Evolutionary conservation across 2,888 invertebrate species (phyloP), one percentile per base, ranked within the genome.

Genomic region (Adelphocoris suturalis): DNA sequence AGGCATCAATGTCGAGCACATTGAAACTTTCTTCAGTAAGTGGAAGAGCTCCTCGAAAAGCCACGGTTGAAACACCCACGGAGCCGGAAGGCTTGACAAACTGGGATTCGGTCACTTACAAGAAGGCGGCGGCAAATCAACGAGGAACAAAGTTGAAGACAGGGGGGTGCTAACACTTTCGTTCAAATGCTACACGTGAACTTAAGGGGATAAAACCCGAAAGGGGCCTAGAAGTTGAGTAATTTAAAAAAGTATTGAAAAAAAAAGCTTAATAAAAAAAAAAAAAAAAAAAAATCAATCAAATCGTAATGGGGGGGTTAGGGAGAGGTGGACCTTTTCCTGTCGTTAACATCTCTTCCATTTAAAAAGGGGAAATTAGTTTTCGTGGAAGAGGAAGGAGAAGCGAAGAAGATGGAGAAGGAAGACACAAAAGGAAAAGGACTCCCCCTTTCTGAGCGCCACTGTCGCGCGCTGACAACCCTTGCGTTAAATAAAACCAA

Each of bases 1-100:
- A 95, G 97, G 98, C 27, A 96, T 98, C 85, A 95, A 96, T 92
- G 94, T 97, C 89, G 97, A 98, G 93, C 96, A 96, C 92, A 96
- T 98, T 92, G 96, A 96, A 92, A 95, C 96, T 92, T 98, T 98
- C 94, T 96, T 97, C 94, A 94, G 95, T 81, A 97, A 97, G 94
- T 98, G 97, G 96, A 97, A 97, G 93, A 96, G 96, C 92, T 95
- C 95, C 46, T 94, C 95, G 90, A 95, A 95, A 92, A 95, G 95
- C 92, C 95, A 95, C 92, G 95, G 95, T 93, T 96, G 81, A 81
- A 81, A 46, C 48, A 48, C 7, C 81, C 47, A 3, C 19, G 7
- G 23, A 81, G 81, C 81, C 81, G 81, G 81, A 81, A 81, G 81
- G 81, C 81, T 81, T 48, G 61, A 61, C 61, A 61, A 61, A 4